Evolutionary conservation across 2,113 vertebrate species (phyloP), one percentile per base, ranked within the genome.

Genomic region (Rostratula benghalensis): DNA sequence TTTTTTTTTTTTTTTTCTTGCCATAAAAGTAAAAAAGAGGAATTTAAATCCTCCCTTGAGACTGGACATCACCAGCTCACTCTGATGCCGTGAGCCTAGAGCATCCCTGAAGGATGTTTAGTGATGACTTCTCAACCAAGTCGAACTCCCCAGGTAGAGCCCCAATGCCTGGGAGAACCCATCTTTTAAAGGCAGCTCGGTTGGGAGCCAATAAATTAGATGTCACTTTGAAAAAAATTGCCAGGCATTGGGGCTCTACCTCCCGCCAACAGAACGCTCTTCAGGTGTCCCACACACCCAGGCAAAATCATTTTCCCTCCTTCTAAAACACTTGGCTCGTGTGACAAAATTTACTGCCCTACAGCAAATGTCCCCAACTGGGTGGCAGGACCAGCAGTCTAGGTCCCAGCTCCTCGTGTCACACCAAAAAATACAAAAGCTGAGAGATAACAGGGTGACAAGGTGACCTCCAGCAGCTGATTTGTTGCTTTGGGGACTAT

Each of bases 261-360:
- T 30, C 74, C 81, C 2, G 2, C 27, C 39, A 24, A 10, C 3
- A 21, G 51, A 54, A 22, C 1, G 13, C 21, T 31, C 79, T 18
- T 37, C 57, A 54, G 78, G 13, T 14, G 61, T 67, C 43, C 67
- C 67, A 15, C 22, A 27, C 39, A 43, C 25, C 22, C 30, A 13
- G 39, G 37, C 19, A n/a, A 43, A 59, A 28, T 11, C 6, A 3
- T 3, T 41, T 41, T 25, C 37, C 13, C 10, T 0, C 1, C 6
- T 50, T 65, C 54, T 71, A 41, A 19, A 30, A 18, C 61, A 3
- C 39, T 15, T 0, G 1, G 8, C 21, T 45, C 4, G 4, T 25
- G 21, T 11, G 33, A 33, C 28, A 68, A 25, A 31, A 23, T 4
- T 33, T 3, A 5, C 4, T 6, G 30, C 57, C 15, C 9, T 9